phyloP scores from a whole-genome alignment of 2,113 vertebrate genomes.

The Myotis yumanensis region DNA sequence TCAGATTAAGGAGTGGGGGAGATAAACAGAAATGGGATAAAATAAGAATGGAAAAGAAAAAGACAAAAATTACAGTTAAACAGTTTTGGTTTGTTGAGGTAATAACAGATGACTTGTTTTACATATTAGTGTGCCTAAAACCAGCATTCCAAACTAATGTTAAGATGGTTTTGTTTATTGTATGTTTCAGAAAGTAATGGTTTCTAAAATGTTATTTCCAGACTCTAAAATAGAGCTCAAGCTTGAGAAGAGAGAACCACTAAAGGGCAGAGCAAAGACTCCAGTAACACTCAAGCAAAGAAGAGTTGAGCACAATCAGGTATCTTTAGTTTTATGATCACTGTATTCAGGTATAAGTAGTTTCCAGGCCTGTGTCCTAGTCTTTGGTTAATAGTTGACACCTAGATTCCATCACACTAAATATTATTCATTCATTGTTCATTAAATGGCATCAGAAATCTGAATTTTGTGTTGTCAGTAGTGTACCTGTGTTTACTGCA shows the following conservation, averaged over 20 bases:
- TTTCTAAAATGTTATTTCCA: constrained; percentile 75
- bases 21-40: not conserved
- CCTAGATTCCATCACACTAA: not conserved
- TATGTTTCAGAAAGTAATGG: constrained; percentile 64
- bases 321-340: constrained; percentile 74
- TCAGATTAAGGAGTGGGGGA: not conserved
- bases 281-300: constrained; percentile 86
- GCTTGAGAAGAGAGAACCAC: constrained; percentile 89
- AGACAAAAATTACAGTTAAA: not conserved
- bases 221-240: constrained; percentile 87
- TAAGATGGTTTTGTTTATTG: not conserved
- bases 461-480: not conserved
- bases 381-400: not conserved
- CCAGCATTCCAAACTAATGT: not conserved
- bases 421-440: not conserved
- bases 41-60: not conserved
- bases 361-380: not conserved
- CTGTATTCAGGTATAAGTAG: constrained; percentile 21
- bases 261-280: constrained; percentile 90
- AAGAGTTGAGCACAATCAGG: constrained; percentile 89
- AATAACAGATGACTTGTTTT: constrained; percentile 1
- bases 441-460: constrained; percentile 4
- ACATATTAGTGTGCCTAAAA: not conserved
- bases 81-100: not conserved
- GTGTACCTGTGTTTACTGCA: not conserved